phyloP scores from a whole-genome alignment of 2,113 vertebrate genomes.

The Gopherus evgoodei region DNA sequence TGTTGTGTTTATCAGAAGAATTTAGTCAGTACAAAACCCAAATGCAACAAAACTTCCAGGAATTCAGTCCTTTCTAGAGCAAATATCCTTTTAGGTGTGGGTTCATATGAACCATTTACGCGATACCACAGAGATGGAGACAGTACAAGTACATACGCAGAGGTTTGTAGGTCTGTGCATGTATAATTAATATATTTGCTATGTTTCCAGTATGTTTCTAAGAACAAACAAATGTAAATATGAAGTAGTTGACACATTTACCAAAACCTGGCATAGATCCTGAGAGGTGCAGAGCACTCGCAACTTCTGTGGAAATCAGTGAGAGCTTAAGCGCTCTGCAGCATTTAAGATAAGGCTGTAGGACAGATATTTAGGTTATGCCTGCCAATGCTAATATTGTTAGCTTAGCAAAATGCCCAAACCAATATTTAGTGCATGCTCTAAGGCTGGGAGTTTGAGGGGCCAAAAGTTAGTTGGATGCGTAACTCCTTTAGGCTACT shows the following conservation, averaged over 20 bases:
- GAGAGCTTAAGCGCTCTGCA: neutral
- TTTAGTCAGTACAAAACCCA: neutral
- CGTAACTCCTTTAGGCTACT: neutral
- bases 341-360: neutral
- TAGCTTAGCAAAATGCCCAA: neutral
- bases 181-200: neutral
- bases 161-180: neutral
- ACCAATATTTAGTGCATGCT: neutral
- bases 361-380: neutral
- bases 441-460: neutral
- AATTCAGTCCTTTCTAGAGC: neutral
- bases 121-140: neutral
- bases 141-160: neutral
- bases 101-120: neutral
- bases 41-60: neutral
- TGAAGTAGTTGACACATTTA: neutral
- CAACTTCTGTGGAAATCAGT: no score
- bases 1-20: neutral
- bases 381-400: neutral
- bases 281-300: neutral
- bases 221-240: neutral
- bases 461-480: neutral
- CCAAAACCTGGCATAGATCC: neutral
- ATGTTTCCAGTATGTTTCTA: neutral
- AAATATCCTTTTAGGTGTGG: neutral